Conservation (phyloP, 2,888 invertebrate species). For the Sinentomon sp. region DNA sequence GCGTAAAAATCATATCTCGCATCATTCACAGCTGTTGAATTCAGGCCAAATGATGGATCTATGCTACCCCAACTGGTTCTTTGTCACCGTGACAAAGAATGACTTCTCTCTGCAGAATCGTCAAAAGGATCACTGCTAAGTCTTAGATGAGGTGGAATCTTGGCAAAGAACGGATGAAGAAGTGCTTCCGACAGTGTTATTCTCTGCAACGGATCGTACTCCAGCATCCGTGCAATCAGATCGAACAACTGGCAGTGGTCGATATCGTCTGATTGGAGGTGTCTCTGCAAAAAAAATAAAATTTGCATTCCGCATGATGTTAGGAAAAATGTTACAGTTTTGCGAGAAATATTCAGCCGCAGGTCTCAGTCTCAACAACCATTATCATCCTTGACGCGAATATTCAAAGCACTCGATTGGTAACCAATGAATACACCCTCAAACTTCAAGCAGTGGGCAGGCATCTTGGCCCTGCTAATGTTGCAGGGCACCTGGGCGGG, state of each 20-base stretch:
- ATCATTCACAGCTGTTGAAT: too few species aligned
- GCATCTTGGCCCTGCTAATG: too few species aligned
- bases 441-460: too few species aligned
- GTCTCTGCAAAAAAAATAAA: slow-evolving; percentile 35
- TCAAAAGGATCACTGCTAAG: slow-evolving; percentile 21
- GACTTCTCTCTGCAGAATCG: slow-evolving; percentile 31
- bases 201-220: slow-evolving; percentile 78
- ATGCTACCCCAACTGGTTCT: slow-evolving; percentile 4
- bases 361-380: too few species aligned
- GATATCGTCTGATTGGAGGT: slow-evolving; percentile 56
- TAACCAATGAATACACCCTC: too few species aligned
- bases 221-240: slow-evolving; percentile 79
- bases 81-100: slow-evolving; percentile 40
- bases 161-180: slow-evolving; percentile 72
- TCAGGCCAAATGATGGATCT: too few species aligned
- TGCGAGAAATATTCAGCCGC: too few species aligned
- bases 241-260: slow-evolving; percentile 85
- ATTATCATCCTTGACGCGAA: too few species aligned
- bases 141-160: slow-evolving; percentile 47
- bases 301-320: not conserved
- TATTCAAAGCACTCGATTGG: too few species aligned
- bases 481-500: too few species aligned
- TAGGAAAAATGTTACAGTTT: too few species aligned
- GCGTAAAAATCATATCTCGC: too few species aligned
- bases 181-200: slow-evolving; percentile 67